These are phyloP conservation scores for Protobothrops flavoviridis DNA, from an alignment of 2,113 vertebrate genomes.

Conservation along the genomic window DNA sequence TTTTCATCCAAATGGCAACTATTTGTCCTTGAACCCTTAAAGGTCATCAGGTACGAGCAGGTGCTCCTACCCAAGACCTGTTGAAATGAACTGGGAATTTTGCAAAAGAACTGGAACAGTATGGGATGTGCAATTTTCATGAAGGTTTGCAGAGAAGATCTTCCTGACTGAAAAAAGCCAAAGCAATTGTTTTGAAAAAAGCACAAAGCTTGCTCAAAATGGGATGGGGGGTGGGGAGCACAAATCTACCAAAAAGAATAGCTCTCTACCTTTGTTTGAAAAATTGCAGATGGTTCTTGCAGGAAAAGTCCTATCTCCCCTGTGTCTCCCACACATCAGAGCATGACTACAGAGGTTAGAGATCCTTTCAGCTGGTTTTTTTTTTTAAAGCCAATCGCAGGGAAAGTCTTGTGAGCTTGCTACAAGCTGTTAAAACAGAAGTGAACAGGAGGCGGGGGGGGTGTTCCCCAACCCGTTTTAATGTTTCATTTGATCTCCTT, in stretches of 20 bases:
- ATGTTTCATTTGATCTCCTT: slow-evolving; percentile 6
- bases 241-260: not conserved
- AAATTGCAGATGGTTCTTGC: slow-evolving; percentile 51
- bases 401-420: not conserved
- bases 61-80: not conserved
- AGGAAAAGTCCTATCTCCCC: slow-evolving; percentile 47
- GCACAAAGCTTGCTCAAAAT: not conserved
- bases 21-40: not conserved
- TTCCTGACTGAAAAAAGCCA: not conserved
- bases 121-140: no score
- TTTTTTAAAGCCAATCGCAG: not conserved
- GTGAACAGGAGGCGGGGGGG: not conserved
- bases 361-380: slow-evolving; percentile 27
- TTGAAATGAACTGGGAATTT: not conserved
- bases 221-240: slow-evolving; percentile 14
- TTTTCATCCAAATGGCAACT: not conserved
- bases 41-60: slow-evolving; percentile 19
- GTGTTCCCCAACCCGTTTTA: not conserved
- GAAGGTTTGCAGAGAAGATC: not conserved
- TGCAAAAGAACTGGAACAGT: not conserved
- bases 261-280: slow-evolving; percentile 24
- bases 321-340: slow-evolving; percentile 50
- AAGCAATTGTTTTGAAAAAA: slow-evolving; percentile 27
- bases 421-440: slow-evolving; percentile 11
- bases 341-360: slow-evolving; percentile 36